Conservation (phyloP, 2,113 vertebrate genomes). For the Ceuthmochares aereus region DNA sequence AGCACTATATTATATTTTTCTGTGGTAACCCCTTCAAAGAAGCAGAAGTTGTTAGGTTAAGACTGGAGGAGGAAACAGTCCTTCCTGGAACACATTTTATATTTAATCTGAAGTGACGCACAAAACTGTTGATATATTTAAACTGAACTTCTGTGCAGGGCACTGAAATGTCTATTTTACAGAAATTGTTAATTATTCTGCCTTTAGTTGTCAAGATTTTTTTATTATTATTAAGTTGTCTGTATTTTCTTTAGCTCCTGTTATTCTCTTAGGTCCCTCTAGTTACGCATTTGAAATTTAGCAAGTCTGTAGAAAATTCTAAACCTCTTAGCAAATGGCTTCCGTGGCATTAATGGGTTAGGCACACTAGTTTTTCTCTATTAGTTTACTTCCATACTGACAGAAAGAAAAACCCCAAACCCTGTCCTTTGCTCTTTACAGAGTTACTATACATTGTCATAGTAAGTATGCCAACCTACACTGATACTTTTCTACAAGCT, state of each 20-base stretch:
- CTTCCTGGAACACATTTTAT: background rate
- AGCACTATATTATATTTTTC: background rate
- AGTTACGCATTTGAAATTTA: background rate
- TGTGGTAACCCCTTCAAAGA: background rate
- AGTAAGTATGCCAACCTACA: background rate
- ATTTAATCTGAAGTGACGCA: background rate
- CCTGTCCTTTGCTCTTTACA: background rate
- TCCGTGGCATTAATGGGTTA: constrained; percentile 35
- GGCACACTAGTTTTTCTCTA: constrained; percentile 13
- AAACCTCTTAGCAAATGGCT: constrained; percentile 4
- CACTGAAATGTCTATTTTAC: background rate
- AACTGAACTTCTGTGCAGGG: background rate
- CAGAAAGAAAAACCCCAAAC: background rate
- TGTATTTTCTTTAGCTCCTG: background rate
- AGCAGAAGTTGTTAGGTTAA: background rate
- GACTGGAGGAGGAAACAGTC: background rate
- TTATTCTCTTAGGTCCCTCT: background rate
- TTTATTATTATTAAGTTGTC: background rate
- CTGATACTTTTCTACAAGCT: background rate
- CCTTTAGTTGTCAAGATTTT: background rate
- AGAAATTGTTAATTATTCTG: background rate
- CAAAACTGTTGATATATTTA: background rate
- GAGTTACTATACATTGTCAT: background rate
- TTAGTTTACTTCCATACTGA: background rate
- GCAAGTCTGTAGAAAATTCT: background rate